Conservation (phyloP, 2,888 invertebrate genomes). For the Habroteleia sp. region DNA sequence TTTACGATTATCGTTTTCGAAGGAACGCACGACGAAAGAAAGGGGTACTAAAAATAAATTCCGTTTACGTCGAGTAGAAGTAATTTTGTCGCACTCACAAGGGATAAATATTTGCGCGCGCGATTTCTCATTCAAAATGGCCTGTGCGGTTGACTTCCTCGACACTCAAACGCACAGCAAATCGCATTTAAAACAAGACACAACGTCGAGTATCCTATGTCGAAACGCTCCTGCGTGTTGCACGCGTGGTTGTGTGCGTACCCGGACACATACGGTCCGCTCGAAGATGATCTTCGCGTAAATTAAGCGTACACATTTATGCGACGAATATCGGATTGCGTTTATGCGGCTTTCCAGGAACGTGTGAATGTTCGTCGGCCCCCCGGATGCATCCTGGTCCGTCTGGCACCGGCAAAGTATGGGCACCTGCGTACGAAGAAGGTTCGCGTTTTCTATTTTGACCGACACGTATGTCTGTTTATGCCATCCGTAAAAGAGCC, state of each 20-base stretch:
- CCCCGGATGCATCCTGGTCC: conserved; percentile 10
- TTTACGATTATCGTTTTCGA: conserved; percentile 2
- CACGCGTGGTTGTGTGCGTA: conserved; percentile 16
- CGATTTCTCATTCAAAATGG: conserved; percentile 46
- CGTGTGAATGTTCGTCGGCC: conserved; percentile 28
- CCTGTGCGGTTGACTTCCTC: conserved; percentile 10
- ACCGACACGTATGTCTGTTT: conserved; percentile 38
- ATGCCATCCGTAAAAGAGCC: conserved; percentile 10
- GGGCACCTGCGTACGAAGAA: conserved; percentile 41
- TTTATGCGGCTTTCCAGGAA: conserved; percentile 55
- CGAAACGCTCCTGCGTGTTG: conserved; percentile 12
- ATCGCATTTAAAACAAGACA: conserved; percentile 37
- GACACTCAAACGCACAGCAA: conserved; percentile 18
- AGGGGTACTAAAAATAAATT: conserved; percentile 15
- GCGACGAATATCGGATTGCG: conserved; percentile 57
- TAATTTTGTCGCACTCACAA: conserved; percentile 5
- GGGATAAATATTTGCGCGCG: conserved; percentile 11
- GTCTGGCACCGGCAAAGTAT: conserved; percentile 16
- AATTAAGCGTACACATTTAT: conserved; percentile 47
- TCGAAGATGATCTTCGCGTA: conserved; percentile 51
- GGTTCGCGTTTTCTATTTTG: conserved; percentile 69
- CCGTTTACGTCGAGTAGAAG: conserved; percentile 16
- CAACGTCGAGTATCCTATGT: conserved; percentile 36
- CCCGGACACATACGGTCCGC: conserved; percentile 19
- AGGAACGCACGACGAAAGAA: too few species aligned